Base-by-base conservation (phyloP, 2,113 vertebrate species). In the Tricholaema leucomelas region DNA sequence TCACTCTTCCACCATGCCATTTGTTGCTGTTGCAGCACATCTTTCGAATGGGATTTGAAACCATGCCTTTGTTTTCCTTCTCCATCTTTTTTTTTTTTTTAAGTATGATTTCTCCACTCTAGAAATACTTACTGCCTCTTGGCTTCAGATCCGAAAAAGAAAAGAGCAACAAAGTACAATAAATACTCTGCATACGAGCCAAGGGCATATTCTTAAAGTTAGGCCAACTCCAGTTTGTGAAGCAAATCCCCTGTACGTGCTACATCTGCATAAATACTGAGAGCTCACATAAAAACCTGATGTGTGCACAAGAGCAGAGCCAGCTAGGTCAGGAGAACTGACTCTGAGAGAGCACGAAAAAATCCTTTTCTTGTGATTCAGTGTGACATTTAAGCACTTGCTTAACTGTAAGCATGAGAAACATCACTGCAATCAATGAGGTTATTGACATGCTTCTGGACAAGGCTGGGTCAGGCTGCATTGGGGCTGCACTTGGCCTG, bases 271-370 rank as follows among this genome's bases (percentile, higher is more conserved):
- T 50, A 64, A 89, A 85, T 14, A 48, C 42, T 30, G 15, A 46
- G 30, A 54, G 65, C 44, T 82, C 11, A 3, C 65, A 40, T 28
- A 27, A 93, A 77, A 61, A 20, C 48, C 35, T 0, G 0, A 21
- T 21, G 56, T 0, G 1, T 30, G 38, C 5, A 1, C 2, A 1
- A 69, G 8, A 55, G 19, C 2, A 0, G 64, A 67, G 79, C 64
- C 95, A 91, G 84, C 75, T 69, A 20, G 65, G 81, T 38, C 61
- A 55, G 63, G 81, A 50, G 67, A 64, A 50, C 44, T 2, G 78
- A 25, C 14, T 81, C 82, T 11, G n/a, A 0, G 0, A 42, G 50
- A 70, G 60, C 0, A 0, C 2, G 0, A 40, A 87, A 33, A 79
- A 92, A 87, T 66, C 71, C 52, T 84, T 84, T 6, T 1, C 84